phyloP scores from a whole-genome alignment of 2,888 invertebrate species.

The Pemphredon lugubris region DNA sequence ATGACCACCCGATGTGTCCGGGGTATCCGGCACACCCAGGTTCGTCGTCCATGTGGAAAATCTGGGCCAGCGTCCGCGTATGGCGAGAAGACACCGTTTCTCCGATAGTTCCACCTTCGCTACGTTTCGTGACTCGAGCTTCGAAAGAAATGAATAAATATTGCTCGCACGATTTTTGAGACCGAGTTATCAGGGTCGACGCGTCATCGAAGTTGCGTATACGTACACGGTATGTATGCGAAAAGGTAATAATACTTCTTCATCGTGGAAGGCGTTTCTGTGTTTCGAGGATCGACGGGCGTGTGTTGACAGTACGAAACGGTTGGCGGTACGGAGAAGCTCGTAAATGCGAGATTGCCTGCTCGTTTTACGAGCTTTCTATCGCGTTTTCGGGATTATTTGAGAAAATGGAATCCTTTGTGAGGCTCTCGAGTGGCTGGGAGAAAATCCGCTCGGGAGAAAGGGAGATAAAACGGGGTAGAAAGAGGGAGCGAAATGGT shows the following conservation, averaged over 20 bases:
- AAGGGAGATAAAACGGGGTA: constrained; percentile 1
- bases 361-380: constrained; percentile 74
- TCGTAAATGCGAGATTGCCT: constrained; percentile 76
- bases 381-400: constrained; percentile 75
- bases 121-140: too few relatives aligned
- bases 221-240: neutral
- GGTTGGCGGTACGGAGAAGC: constrained; percentile 42
- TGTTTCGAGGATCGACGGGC: constrained; percentile 39
- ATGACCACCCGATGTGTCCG: constrained; percentile 63
- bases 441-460: constrained; percentile 10
- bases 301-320: constrained; percentile 39
- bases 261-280: too few relatives aligned
- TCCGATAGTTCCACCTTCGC: too few relatives aligned
- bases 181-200: too few relatives aligned
- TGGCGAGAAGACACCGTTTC: too few relatives aligned
- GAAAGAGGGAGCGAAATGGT: constrained; percentile 1
- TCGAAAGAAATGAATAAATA: too few relatives aligned
- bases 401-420: constrained; percentile 76
- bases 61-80: neutral
- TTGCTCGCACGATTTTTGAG: too few relatives aligned
- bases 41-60: constrained; percentile 28
- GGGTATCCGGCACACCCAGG: constrained; percentile 28
- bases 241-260: too few relatives aligned
- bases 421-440: constrained; percentile 32
- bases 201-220: too few relatives aligned